A percentile compares a stretch with the other conserved stretches of the same genome.
phyloP scores from a whole-genome alignment of 2,888 invertebrate species.

The Stenodera caucasica region DNA sequence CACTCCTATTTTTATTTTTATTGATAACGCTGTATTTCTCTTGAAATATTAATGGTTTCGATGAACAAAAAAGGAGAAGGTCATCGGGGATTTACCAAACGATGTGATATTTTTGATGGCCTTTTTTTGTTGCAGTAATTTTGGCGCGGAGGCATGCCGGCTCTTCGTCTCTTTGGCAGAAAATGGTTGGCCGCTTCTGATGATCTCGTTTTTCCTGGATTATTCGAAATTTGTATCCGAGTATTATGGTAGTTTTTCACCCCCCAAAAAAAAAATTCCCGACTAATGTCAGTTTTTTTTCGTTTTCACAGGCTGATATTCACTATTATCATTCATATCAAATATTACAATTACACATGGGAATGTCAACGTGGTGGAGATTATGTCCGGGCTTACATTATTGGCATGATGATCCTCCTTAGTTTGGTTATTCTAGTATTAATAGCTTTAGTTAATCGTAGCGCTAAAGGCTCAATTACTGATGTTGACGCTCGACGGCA shows the following conservation, averaged over 20 bases:
- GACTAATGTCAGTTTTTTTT: too few relatives aligned
- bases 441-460: conserved; percentile 68
- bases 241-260: conserved; percentile 71
- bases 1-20: background rate
- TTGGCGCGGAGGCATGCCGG: conserved; percentile 68
- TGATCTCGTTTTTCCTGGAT: conserved; percentile 87
- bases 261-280: too few relatives aligned
- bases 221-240: conserved; percentile 73
- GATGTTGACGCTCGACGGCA: conserved; percentile 70
- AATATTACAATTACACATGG: conserved; percentile 64
- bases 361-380: conserved; percentile 69
- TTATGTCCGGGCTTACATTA: conserved; percentile 71
- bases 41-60: too few relatives aligned
- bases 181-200: conserved; percentile 91
- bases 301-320: conserved; percentile 50
- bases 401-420: conserved; percentile 70
- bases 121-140: background rate
- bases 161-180: conserved; percentile 81
- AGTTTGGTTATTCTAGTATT: conserved; percentile 66
- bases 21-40: too few relatives aligned
- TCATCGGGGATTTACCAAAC: too few relatives aligned
- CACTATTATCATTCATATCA: conserved; percentile 46
- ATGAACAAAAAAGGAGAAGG: too few relatives aligned
- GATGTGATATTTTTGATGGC: too few relatives aligned
- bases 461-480: conserved; percentile 77